Base-by-base conservation (phyloP, 2,113 vertebrate species). In the Petrocephalus microphthalmus region DNA sequence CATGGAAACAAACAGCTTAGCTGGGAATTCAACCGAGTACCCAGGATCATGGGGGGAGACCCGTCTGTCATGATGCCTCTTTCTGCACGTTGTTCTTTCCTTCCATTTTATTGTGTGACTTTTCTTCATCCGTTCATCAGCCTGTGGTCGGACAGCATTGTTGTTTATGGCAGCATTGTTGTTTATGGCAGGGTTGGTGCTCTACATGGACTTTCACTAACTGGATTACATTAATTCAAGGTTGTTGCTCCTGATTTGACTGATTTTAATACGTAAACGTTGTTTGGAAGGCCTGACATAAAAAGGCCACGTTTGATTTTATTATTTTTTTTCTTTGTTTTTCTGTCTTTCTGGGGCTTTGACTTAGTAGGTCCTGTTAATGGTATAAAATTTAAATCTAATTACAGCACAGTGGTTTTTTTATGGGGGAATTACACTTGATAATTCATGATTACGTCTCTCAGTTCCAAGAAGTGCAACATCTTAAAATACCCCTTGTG, bases 381-480 rank as follows among this genome's bases (percentile, higher is more conserved):
- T 42, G 6, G 7, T 82, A 20, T 78, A 78, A 42, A 82, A 47
- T 82, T 82, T 82, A 82, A 82, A 82, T 47, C 64, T 25, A 86
- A 86, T 88, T 87, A 71, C 20, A 45, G 10, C 56, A 87, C 53
- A 87, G 47, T 53, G 49, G 42, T 84, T 22, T 74, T 85, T 56
- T 85, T 42, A 74, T 57, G 81, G 67, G 45, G 11, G 2, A 37
- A 84, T 22, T 60, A 20, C 25, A 47, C 57, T 67, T 25, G n/a
- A 54, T 45, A 56, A 78, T 87, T 42, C 45, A 37, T 37, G 3
- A 45, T 87, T 60, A 81, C 52, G 56, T 10, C 2, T 89, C 5
- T 37, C 20, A 29, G 20, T 53, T 53, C 88, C 20, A 45, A 15
- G 84, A 86, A 74, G 51, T 86, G 25, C 29, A 20, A 52, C 57